Conservation (phyloP, 2,888 invertebrate genomes). For the Agriopis marginaria region DNA sequence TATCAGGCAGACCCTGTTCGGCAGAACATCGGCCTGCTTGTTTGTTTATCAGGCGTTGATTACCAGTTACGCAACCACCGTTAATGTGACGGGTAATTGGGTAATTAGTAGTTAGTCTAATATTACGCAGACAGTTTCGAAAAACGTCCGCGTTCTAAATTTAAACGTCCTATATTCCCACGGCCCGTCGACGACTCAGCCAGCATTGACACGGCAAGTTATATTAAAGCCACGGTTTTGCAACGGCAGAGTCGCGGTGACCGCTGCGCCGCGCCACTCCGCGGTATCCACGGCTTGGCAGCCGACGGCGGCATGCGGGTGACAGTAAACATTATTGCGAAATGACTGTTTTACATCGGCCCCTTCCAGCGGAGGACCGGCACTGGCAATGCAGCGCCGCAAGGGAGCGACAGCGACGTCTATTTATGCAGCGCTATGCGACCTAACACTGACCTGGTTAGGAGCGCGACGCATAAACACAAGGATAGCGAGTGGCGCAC, state of each 20-base stretch:
- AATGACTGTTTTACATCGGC: conserved; percentile 62
- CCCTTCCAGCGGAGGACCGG: conserved; percentile 53
- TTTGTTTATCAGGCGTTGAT: conserved; percentile 26
- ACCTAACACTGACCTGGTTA: conserved; percentile 86
- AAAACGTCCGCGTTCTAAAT: conserved; percentile 65
- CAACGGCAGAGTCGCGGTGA: conserved; percentile 56
- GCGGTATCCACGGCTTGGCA: conserved; percentile 76
- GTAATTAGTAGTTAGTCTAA: conserved; percentile 36
- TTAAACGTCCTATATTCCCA: conserved; percentile 75
- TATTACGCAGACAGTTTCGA: conserved; percentile 50
- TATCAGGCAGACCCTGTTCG: neutral
- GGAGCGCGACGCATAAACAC: conserved; percentile 75
- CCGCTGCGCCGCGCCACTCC: conserved; percentile 31
- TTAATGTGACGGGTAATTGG: conserved; percentile 34
- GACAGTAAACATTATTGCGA: conserved; percentile 76
- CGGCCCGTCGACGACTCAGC: conserved; percentile 54
- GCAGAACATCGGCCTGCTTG: conserved; percentile 1
- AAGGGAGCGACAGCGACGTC: conserved; percentile 59
- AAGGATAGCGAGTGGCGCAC: conserved; percentile 66
- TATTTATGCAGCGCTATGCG: conserved; percentile 83
- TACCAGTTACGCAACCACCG: conserved; percentile 23
- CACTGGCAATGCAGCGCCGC: conserved; percentile 44
- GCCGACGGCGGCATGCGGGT: conserved; percentile 56
- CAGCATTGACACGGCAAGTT: conserved; percentile 61
- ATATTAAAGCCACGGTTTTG: conserved; percentile 66